Base-by-base conservation (phyloP, 2,797 vertebrate species). In the Mormyrops boulengeri region DNA sequence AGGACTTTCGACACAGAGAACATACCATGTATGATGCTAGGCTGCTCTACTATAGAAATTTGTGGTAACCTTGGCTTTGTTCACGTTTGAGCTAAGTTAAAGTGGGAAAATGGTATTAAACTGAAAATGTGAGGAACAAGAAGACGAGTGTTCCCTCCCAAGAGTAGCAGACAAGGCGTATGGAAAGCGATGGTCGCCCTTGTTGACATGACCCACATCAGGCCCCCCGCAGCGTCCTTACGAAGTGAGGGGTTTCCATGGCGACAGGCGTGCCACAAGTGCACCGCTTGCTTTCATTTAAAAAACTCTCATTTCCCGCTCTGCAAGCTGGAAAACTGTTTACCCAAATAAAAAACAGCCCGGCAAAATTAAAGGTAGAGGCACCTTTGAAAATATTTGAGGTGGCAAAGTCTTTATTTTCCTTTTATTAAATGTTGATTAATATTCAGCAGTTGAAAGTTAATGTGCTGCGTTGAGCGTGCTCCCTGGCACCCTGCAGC, bases 351-450 rank as follows among this genome's bases (percentile, higher is more conserved):
- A 34, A 89, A 88, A 84, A 89, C 80, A 80, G 0, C 30, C 57
- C 1, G 0, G 30, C 53, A 89, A 89, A 90, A 90, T 85, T 86
- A 90, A 90, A 90, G 88, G 57, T 44, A 90, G 88, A 86, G 88
- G 89, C 90, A 88, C 62, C 52, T 53, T 50, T 93, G 94, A 94
- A 95, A 96, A 94, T 96, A 95, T 96, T 97, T 96, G 94, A 94
- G 93, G 96, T 98, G 97, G 97, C 97, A 96, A 92, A 94, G 94
- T 94, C 96, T n/a, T 95, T 97, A 96, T 97, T 98, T 98, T 98
- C 95, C 94, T 97, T 96, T 97, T 97, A 97, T 97, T 97, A 97
- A 97, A 97, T 95, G 91, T 96, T 97, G 96, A 97, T 98, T 98
- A 97, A 98, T 98, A 98, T 98, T 97, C 97, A 97, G 97, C 93